These are phyloP conservation scores for Globicephala melas DNA, from an alignment of 2,113 vertebrate species.

Conservation along the genomic window DNA sequence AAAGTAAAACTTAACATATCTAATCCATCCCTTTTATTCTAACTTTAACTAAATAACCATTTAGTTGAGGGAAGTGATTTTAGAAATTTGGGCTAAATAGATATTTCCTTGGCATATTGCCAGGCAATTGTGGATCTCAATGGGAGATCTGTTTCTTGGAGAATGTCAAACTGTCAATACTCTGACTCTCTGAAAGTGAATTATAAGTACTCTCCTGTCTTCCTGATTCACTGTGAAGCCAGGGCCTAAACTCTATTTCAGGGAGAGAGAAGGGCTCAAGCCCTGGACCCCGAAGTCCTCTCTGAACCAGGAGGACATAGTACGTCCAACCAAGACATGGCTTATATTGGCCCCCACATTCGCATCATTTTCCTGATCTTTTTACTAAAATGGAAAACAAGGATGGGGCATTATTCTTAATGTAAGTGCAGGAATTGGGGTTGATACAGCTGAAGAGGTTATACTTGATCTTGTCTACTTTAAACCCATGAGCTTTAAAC, in stretches of 20 bases:
- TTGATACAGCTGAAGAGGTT: not conserved
- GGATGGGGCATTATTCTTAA: not conserved
- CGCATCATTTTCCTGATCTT: not conserved
- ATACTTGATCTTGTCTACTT: not conserved
- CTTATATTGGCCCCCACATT: not conserved
- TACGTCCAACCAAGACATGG: rapidly evolving
- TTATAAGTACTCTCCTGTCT: not conserved
- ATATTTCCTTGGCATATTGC: not conserved
- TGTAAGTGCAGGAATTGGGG: rapidly evolving
- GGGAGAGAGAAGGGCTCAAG: not conserved
- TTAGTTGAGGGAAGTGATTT: not conserved
- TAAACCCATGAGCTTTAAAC: not conserved
- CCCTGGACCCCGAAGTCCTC: not conserved
- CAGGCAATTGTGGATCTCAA: not conserved
- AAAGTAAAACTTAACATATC: not conserved
- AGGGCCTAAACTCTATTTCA: not conserved
- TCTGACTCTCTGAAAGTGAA: not conserved
- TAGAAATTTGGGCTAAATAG: not conserved
- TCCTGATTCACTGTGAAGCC: not conserved
- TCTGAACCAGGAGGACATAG: rapidly evolving
- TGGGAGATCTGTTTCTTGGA: not conserved
- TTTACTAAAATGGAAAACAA: not conserved
- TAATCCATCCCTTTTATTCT: not conserved
- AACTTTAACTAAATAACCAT: not conserved
- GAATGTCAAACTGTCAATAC: not conserved